These are phyloP conservation scores for Trichonephila inaurata DNA, from an alignment of 1,140 invertebrate genomes.

Conservation along the genomic window DNA sequence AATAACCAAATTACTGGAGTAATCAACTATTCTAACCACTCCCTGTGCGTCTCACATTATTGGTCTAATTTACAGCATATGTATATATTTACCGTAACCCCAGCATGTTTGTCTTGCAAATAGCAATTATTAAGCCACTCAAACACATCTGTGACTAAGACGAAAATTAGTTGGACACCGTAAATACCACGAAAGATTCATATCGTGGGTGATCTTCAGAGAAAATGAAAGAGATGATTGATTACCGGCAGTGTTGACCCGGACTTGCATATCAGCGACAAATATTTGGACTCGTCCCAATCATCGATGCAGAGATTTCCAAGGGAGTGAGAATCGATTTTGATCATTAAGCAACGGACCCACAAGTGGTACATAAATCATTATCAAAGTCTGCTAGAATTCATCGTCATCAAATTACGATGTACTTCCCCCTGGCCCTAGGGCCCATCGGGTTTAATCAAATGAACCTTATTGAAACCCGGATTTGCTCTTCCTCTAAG, in stretches of 20 bases:
- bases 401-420: constrained; percentile 40
- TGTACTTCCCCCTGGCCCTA: neutral
- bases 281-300: constrained; percentile 19
- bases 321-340: constrained; percentile 2
- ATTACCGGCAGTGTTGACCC: neutral
- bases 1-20: too few relatives aligned
- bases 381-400: constrained; percentile 3
- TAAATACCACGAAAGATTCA: neutral
- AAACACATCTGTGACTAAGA: neutral
- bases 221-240: constrained; percentile 30
- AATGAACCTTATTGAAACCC: constrained; percentile 31
- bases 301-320: constrained; percentile 11
- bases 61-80: neutral
- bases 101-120: neutral
- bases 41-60: neutral
- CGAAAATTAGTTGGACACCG: neutral
- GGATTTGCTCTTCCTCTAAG: neutral
- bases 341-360: constrained; percentile 22
- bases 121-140: neutral
- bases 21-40: too few relatives aligned
- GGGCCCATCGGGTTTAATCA: constrained; percentile 19
- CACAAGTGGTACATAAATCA: constrained; percentile 45
- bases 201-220: neutral
- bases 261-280: neutral
- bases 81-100: neutral